Conservation (phyloP, 1,140 invertebrate genomes). For the Anadara kagoshimensis region DNA sequence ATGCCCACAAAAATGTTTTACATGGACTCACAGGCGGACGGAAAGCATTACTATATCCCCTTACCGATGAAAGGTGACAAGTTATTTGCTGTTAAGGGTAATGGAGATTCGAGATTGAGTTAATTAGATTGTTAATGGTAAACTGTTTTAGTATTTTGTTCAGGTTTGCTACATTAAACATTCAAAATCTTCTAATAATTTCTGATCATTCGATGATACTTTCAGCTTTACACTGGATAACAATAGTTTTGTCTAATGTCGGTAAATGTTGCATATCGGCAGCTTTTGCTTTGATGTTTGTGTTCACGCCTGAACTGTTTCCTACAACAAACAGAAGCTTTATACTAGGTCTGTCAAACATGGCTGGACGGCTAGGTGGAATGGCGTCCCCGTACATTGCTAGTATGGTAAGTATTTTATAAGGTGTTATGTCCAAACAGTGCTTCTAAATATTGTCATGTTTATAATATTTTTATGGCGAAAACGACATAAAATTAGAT, state of each 20-base stretch:
- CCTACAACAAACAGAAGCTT: conserved; percentile 3
- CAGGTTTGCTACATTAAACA: neutral
- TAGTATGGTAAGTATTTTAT: neutral
- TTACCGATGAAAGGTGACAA: neutral
- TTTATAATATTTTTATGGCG: too few species aligned
- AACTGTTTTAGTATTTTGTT: too few species aligned
- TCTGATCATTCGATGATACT: too few species aligned
- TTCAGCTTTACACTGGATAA: conserved; percentile 4
- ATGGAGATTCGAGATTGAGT: neutral
- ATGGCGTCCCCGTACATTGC: conserved; percentile 4
- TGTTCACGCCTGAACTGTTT: conserved; percentile 5
- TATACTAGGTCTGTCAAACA: neutral
- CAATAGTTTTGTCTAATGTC: neutral
- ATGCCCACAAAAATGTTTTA: too few species aligned
- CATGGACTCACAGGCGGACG: neutral
- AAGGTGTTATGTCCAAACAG: too few species aligned
- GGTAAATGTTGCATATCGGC: conserved; percentile 7
- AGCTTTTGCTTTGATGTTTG: conserved; percentile 5
- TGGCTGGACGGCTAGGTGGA: neutral
- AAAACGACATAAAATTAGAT: too few species aligned
- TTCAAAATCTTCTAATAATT: too few species aligned
- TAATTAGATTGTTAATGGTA: too few species aligned
- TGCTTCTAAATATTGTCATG: too few species aligned
- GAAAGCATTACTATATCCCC: neutral
- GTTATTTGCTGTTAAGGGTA: neutral